Percentiles rank a stretch among this genome's conserved stretches.
phyloP scores from a whole-genome alignment of 2,888 invertebrate genomes.

The Lutraria lutraria region DNA sequence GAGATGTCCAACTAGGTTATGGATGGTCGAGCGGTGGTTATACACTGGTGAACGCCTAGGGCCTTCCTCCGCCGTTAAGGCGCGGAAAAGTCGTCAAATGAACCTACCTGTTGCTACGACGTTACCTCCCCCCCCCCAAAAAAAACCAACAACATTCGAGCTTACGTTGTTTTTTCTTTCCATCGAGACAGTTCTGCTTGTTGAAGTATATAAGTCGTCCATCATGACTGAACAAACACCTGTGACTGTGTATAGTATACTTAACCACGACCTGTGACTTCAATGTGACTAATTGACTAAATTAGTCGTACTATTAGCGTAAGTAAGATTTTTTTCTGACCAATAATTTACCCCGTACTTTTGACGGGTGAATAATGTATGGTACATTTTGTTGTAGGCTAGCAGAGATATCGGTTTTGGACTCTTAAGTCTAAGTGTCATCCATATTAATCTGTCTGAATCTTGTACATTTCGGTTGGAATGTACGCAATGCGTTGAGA shows the following conservation, averaged over 20 bases:
- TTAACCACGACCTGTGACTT: neutral
- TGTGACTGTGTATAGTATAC: neutral
- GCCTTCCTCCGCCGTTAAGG: too few species aligned
- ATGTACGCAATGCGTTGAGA: neutral
- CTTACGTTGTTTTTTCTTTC: too few species aligned
- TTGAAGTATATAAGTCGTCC: too few species aligned
- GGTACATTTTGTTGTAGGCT: neutral
- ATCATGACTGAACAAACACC: neutral
- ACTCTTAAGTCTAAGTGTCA: neutral
- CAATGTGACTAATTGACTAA: neutral
- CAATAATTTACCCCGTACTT: neutral
- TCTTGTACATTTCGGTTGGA: neutral
- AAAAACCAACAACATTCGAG: too few species aligned
- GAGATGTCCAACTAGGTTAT: too few species aligned
- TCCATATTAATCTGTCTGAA: neutral
- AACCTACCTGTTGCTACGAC: too few species aligned
- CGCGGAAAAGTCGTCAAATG: too few species aligned
- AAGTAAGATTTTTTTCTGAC: neutral
- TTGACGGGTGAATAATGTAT: slow-evolving; percentile 22
- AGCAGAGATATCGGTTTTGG: slow-evolving; percentile 2
- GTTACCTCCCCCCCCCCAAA: too few species aligned
- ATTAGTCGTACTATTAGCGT: slow-evolving; percentile 15
- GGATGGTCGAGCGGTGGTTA: too few species aligned
- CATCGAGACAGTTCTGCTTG: too few species aligned
- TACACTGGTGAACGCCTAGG: too few species aligned